phyloP scores from a whole-genome alignment of 2,797 vertebrate genomes.

The Mallotus villosus region DNA sequence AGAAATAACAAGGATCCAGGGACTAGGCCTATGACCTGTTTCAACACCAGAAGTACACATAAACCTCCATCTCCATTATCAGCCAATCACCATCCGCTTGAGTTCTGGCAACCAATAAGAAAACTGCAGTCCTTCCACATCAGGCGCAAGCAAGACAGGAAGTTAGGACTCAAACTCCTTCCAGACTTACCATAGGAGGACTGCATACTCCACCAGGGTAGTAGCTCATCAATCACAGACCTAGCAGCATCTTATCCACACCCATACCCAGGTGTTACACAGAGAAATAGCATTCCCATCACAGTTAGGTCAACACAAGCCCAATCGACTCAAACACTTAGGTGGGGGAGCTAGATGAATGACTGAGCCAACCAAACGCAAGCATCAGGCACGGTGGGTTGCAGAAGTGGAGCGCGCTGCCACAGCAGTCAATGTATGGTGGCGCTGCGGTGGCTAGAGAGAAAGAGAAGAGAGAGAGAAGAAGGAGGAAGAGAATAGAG shows the following conservation, averaged over 20 bases:
- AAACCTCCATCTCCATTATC: neutral
- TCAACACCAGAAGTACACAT: neutral
- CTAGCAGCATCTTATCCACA: too few species aligned
- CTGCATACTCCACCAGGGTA: neutral
- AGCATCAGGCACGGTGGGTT: slow-evolving; percentile 76
- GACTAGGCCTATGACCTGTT: too few species aligned
- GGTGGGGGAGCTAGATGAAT: slow-evolving; percentile 46
- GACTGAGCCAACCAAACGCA: slow-evolving; percentile 66
- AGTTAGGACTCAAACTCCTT: slow-evolving; percentile 1
- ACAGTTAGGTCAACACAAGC: slow-evolving; percentile 14
- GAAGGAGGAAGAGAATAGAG: slow-evolving; percentile 8
- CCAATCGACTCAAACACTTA: slow-evolving; percentile 18
- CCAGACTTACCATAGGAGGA: slow-evolving; percentile 54
- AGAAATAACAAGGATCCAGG: too few species aligned
- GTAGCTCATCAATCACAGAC: slow-evolving; percentile 3
- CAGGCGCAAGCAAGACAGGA: slow-evolving; percentile 22
- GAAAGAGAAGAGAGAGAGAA: neutral
- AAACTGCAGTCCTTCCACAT: slow-evolving; percentile 20
- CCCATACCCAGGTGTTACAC: slow-evolving; percentile 3
- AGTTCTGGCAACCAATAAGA: neutral
- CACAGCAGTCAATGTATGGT: slow-evolving; percentile 56
- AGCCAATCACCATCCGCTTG: neutral
- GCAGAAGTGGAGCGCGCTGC: slow-evolving; percentile 54
- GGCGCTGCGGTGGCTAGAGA: slow-evolving; percentile 31
- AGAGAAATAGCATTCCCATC: slow-evolving; percentile 18